Evolutionary conservation across 30 jellyfish, hydroid and myxozoan genomes (phyloP).

Genomic region (Aurelia aurita complex sp. Pacific): DNA sequence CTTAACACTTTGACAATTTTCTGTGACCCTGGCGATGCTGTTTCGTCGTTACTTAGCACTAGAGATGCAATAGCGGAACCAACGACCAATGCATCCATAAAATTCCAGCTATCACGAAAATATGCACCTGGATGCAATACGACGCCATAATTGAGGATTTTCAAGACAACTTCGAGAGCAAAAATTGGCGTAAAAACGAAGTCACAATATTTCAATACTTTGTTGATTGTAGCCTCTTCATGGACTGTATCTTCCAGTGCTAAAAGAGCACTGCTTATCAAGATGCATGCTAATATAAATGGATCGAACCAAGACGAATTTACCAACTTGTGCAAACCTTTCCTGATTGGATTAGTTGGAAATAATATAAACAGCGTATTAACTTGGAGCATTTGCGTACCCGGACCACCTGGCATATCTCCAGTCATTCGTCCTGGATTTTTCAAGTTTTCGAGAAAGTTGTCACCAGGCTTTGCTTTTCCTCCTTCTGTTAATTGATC

Average conservation of each 20-base stretch:
- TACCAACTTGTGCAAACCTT: conserved; percentile 69
- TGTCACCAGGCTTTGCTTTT: conserved; percentile 74
- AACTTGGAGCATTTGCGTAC: conserved; percentile 57
- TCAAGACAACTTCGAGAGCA: conserved; percentile 77
- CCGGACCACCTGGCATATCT: conserved; percentile 59
- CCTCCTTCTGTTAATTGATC: conserved; percentile 20
- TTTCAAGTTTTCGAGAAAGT: conserved; percentile 72
- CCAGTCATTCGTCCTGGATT: conserved; percentile 92
- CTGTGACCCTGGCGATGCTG: conserved; percentile 63
- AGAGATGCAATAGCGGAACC: conserved; percentile 80
- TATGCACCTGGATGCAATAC: conserved; percentile 85
- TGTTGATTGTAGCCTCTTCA: conserved; percentile 74
- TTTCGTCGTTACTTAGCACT: conserved; percentile 63
- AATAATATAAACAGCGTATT: conserved; percentile 57
- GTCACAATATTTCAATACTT: conserved; percentile 60
- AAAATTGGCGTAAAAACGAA: conserved; percentile 74
- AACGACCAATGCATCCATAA: conserved; percentile 83
- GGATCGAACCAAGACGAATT: conserved; percentile 78
- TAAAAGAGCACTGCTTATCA: conserved; percentile 84
- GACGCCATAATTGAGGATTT: conserved; percentile 75
- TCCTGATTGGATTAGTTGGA: conserved; percentile 67
- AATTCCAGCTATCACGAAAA: conserved; percentile 88
- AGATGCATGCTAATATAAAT: conserved; percentile 60
- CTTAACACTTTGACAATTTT: conserved; percentile 63
- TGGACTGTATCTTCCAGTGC: conserved; percentile 83